Evolutionary conservation across 2,797 vertebrate species (phyloP).

Genomic region (Emys orbicularis): DNA sequence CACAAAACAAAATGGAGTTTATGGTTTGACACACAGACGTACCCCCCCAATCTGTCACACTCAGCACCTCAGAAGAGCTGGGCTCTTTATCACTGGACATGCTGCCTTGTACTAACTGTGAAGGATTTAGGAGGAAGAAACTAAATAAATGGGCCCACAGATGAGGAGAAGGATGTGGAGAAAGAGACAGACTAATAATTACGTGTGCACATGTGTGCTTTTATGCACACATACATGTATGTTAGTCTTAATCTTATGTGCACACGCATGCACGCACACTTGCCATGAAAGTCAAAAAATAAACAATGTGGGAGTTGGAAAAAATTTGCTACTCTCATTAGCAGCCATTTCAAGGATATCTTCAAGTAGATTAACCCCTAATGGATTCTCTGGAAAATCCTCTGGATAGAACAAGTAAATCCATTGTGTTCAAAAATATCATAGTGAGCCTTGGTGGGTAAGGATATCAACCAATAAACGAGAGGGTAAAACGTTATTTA

Average conservation of each 20-base stretch:
- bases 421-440: background rate
- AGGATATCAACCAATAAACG: background rate
- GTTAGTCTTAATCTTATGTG: background rate
- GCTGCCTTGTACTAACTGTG: background rate
- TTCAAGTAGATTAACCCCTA: background rate
- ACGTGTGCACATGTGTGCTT: background rate
- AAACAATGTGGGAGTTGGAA: background rate
- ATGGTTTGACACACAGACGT: background rate
- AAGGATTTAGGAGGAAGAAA: background rate
- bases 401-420: background rate
- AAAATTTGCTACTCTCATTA: background rate
- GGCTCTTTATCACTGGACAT: background rate
- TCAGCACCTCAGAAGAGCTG: background rate
- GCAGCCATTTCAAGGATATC: background rate
- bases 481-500: background rate
- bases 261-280: background rate
- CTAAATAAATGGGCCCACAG: background rate
- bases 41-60: background rate
- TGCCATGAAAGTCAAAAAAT: background rate
- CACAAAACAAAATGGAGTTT: background rate
- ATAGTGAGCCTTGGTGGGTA: background rate
- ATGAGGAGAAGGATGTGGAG: background rate
- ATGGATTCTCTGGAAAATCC: background rate
- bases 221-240: fast-evolving
- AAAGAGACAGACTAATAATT: fast-evolving